These are phyloP conservation scores for Drosophila formosana DNA, from an alignment of 2,888 invertebrate genomes.

Conservation along the genomic window DNA sequence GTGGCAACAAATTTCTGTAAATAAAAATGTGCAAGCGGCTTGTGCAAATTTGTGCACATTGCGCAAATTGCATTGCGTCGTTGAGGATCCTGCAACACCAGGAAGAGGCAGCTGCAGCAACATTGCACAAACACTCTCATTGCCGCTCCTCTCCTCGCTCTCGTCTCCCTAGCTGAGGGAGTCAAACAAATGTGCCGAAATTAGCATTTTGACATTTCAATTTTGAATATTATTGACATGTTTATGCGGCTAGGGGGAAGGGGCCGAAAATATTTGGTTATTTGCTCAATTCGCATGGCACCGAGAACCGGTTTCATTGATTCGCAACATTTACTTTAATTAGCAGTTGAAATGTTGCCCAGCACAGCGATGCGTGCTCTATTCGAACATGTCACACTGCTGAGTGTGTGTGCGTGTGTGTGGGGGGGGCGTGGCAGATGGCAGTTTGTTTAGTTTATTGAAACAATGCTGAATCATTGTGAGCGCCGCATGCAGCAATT, in stretches of 20 bases:
- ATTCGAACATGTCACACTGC: constrained; percentile 1
- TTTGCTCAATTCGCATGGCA: constrained; percentile 37
- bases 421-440: constrained; percentile 35
- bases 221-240: constrained; percentile 77
- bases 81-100: constrained; percentile 23
- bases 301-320: constrained; percentile 55
- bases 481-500: constrained; percentile 26
- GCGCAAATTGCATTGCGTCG: constrained; percentile 64
- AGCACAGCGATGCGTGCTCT: constrained; percentile 21
- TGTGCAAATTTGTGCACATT: constrained; percentile 67
- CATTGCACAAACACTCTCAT: constrained; percentile 1
- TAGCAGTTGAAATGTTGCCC: constrained; percentile 57
- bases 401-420: constrained; percentile 4
- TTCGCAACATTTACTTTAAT: constrained; percentile 73
- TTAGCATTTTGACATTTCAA: constrained; percentile 78
- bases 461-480: constrained; percentile 71
- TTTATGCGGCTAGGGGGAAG: constrained; percentile 43
- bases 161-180: too few relatives aligned
- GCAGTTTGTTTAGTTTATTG: constrained; percentile 57
- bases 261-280: constrained; percentile 4
- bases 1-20: constrained; percentile 58
- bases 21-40: constrained; percentile 61
- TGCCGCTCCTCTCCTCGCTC: too few relatives aligned
- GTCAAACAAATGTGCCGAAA: constrained; percentile 72
- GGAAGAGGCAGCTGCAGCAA: not conserved